These are phyloP conservation scores for Hydractinia symbiolongicarpus DNA, from an alignment of 30 jellyfish, hydroid and myxozoan genomes.

Conservation along the genomic window DNA sequence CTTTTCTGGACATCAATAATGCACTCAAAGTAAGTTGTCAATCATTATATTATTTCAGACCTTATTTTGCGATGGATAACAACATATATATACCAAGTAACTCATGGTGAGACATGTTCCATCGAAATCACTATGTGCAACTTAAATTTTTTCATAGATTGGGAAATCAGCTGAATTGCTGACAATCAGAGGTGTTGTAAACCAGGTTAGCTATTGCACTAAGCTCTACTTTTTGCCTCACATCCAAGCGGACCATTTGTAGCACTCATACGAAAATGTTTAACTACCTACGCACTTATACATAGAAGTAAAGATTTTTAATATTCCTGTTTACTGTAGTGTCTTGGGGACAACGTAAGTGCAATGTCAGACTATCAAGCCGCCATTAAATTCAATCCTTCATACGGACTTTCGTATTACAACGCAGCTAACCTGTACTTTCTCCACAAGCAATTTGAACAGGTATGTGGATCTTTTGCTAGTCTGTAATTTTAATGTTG, in stretches of 20 bases:
- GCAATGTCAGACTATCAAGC: conserved; percentile 82
- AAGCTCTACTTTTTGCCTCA: too few relatives aligned
- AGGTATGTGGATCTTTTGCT: conserved; percentile 33
- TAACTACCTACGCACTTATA: too few relatives aligned
- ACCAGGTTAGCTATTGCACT: conserved; percentile 38
- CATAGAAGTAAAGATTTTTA: too few relatives aligned
- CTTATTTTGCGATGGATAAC: not conserved
- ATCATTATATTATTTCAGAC: not conserved
- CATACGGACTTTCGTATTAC: conserved; percentile 72
- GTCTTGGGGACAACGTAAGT: conserved; percentile 65
- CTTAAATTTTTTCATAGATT: conserved; percentile 24
- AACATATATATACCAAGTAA: too few relatives aligned
- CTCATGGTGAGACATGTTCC: too few relatives aligned
- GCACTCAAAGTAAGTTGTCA: conserved; percentile 62
- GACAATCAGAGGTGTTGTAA: conserved; percentile 78
- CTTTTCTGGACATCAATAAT: conserved; percentile 66
- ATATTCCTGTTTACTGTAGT: conserved; percentile 5
- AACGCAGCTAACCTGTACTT: conserved; percentile 84
- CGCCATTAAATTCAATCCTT: conserved; percentile 65
- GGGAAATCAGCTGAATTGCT: conserved; percentile 68
- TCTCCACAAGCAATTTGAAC: conserved; percentile 61
- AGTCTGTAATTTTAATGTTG: too few relatives aligned
- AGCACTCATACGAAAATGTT: too few relatives aligned
- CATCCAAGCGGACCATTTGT: too few relatives aligned
- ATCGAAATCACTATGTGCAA: too few relatives aligned